Conservation (phyloP, 2,113 vertebrate species). For the Neotoma lepida region DNA sequence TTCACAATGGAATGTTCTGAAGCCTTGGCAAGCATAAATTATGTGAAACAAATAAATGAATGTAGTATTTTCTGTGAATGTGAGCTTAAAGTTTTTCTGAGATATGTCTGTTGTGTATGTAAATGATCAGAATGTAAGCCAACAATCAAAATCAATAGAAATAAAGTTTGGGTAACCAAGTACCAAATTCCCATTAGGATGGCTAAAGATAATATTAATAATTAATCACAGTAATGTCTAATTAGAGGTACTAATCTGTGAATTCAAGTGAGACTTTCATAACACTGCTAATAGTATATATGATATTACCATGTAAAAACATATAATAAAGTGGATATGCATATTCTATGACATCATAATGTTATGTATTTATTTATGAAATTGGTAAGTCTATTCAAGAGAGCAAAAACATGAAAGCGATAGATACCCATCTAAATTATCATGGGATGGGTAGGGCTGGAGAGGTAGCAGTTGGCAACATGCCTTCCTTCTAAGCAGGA, state of each 20-base stretch:
- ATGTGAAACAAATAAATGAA: not conserved
- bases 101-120: not conserved
- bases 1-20: not conserved
- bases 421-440: not conserved
- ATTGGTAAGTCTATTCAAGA: not conserved
- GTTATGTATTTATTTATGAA: not conserved
- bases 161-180: not conserved
- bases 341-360: not conserved
- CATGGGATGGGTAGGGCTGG: no score
- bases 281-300: not conserved
- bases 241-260: not conserved
- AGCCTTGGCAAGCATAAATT: not conserved
- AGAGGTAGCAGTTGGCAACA: not conserved
- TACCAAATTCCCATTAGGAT: not conserved
- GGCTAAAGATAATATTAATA: not conserved
- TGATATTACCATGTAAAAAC: not conserved
- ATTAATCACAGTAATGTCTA: not conserved
- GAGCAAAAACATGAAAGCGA: not conserved
- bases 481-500: not conserved
- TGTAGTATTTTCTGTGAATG: not conserved
- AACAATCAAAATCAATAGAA: not conserved
- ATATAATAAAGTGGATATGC: not conserved
- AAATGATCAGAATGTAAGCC: not conserved
- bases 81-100: not conserved
- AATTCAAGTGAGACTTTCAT: not conserved